Evolutionary conservation across 2,888 invertebrate genomes (phyloP).

Genomic region (Congeria kusceri): DNA sequence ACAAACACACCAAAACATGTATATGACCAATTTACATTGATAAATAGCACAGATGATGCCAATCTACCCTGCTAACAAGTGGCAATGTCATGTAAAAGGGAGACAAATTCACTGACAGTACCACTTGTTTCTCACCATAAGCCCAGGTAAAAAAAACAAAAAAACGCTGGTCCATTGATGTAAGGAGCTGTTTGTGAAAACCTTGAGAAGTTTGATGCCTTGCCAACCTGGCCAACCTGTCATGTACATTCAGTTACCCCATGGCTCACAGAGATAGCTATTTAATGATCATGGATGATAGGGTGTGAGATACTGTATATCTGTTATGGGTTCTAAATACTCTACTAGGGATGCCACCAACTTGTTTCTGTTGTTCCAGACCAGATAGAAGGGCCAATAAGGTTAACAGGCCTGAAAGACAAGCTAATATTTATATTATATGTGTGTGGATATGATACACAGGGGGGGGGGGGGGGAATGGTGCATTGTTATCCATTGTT

Average conservation of each 20-base stretch:
- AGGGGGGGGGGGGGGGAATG: too few species aligned
- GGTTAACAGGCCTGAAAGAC: conserved; percentile 41
- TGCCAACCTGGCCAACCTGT: conserved; percentile 54
- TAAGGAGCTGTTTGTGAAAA: background rate
- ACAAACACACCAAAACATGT: too few species aligned
- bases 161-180: too few species aligned
- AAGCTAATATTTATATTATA: conserved; percentile 38
- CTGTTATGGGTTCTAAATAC: conserved; percentile 5
- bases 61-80: too few species aligned
- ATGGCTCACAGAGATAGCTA: conserved; percentile 17
- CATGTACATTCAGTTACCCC: conserved; percentile 35
- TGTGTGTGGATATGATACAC: too few species aligned
- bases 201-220: conserved; percentile 20
- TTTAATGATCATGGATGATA: conserved; percentile 33
- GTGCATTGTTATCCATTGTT: too few species aligned
- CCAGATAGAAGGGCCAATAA: background rate
- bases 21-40: too few species aligned
- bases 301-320: conserved; percentile 4
- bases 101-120: too few species aligned
- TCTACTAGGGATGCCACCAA: conserved; percentile 24
- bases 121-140: too few species aligned
- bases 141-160: too few species aligned
- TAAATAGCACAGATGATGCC: too few species aligned
- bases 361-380: background rate
- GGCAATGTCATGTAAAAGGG: too few species aligned